A percentile compares a stretch with the other conserved stretches of the same genome.
Conservation (phyloP, 2,797 vertebrate species). For the Malacoctenus gilli region DNA sequence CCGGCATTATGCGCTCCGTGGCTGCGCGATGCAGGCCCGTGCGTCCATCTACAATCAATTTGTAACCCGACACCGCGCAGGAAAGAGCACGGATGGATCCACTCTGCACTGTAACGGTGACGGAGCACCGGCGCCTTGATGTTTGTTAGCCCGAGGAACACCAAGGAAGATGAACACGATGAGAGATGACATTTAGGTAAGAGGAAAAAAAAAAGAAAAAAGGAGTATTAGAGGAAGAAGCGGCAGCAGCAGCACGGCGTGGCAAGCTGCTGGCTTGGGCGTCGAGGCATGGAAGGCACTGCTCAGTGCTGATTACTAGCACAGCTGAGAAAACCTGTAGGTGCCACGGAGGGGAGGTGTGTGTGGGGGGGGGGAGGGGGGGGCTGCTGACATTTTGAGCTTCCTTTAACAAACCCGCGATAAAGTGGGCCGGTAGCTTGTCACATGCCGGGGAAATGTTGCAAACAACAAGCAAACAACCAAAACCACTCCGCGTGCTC, state of each 20-base stretch:
- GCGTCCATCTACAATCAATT: constrained; percentile 16
- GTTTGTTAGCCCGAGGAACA: constrained; percentile 58
- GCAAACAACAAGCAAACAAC: constrained; percentile 33
- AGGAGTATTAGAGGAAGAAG: constrained; percentile 31
- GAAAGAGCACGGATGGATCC: constrained; percentile 43
- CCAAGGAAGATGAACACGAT: constrained; percentile 43
- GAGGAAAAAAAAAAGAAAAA: constrained; percentile 13
- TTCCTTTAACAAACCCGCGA: constrained; percentile 52
- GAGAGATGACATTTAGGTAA: constrained; percentile 67
- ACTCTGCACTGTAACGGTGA: constrained; percentile 24
- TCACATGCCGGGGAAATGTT: constrained; percentile 54
- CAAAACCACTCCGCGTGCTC: background rate
- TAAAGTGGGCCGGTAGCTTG: constrained; percentile 37
- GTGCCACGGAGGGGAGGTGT: too few species aligned
- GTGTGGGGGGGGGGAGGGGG: too few species aligned
- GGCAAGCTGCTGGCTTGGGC: constrained; percentile 48
- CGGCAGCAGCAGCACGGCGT: too few species aligned
- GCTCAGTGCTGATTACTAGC: constrained; percentile 62
- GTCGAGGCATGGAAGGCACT: constrained; percentile 41
- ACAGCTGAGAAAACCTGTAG: constrained; percentile 51
- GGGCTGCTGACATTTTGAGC: constrained; percentile 59
- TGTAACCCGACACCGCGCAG: constrained; percentile 14
- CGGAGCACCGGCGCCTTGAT: constrained; percentile 25
- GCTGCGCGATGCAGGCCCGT: background rate
- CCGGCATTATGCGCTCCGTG: background rate